Evolutionary conservation across 2,888 invertebrate genomes (phyloP).

Genomic region (Schizotus pectinicornis): DNA sequence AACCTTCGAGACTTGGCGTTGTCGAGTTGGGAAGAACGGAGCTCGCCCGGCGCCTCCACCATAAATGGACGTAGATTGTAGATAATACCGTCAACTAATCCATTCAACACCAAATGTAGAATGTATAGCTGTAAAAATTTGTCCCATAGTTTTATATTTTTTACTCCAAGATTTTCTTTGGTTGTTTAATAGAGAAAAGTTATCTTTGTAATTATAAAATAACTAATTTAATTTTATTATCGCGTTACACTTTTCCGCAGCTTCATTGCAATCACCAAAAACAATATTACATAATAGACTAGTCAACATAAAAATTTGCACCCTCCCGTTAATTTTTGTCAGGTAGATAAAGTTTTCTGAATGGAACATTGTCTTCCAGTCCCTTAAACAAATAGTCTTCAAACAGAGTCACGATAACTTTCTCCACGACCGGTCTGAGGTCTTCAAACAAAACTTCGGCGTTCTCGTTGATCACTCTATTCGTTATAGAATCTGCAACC

Average conservation of each 20-base stretch:
- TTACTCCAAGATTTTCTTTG: too few species aligned
- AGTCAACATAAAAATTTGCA: too few species aligned
- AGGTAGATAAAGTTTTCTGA: slow-evolving; percentile 38
- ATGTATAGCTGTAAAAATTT: too few species aligned
- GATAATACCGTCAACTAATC: not conserved
- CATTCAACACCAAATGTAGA: not conserved
- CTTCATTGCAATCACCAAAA: too few species aligned
- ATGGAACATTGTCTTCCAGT: slow-evolving; percentile 38
- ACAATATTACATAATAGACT: too few species aligned
- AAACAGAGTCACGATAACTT: slow-evolving; percentile 37
- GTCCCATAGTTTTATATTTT: too few species aligned
- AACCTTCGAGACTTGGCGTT: too few species aligned
- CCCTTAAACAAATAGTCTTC: slow-evolving; percentile 39
- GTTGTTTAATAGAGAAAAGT: not conserved
- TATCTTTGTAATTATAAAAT: not conserved
- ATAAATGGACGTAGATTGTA: too few species aligned
- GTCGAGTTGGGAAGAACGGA: too few species aligned
- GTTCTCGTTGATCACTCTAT: slow-evolving; percentile 53
- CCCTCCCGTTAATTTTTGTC: not conserved
- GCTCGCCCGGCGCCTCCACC: too few species aligned
- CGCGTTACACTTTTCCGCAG: slow-evolving; percentile 33
- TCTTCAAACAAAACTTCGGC: slow-evolving; percentile 50
- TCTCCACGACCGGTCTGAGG: slow-evolving; percentile 50
- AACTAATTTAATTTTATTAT: slow-evolving; percentile 36
- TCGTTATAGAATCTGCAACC: slow-evolving; percentile 36